Evolutionary conservation across 2,888 invertebrate genomes (phyloP).

Genomic region (Chaitophorus viminalis): DNA sequence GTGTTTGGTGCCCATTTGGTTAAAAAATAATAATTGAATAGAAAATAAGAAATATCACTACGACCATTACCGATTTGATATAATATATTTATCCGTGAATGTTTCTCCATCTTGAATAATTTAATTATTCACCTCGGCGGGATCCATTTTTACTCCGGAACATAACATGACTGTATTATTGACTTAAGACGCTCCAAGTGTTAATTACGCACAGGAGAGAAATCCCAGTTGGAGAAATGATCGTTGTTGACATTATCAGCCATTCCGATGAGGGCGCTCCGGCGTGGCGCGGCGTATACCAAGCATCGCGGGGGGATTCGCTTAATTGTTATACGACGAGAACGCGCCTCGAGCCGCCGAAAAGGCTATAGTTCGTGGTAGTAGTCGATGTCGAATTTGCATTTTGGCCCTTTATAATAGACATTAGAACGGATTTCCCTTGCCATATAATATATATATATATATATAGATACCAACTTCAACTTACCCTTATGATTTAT

Average conservation of each 20-base stretch:
- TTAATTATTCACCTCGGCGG: not conserved
- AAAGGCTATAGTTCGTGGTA: slow-evolving; percentile 4
- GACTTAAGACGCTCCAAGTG: slow-evolving; percentile 43
- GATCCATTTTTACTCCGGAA: not conserved
- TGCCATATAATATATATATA: not conserved
- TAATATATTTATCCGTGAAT: not conserved
- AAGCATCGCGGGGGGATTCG: slow-evolving; percentile 43
- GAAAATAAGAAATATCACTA: too few species aligned
- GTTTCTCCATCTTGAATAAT: not conserved
- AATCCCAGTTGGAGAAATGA: slow-evolving; percentile 32
- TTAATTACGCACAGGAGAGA: slow-evolving; percentile 53
- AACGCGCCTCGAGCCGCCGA: not conserved
- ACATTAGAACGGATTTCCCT: slow-evolving; percentile 59
- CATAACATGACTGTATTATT: slow-evolving; percentile 1
- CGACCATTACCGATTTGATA: too few species aligned
- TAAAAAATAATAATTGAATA: too few species aligned
- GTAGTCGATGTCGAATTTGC: slow-evolving; percentile 57
- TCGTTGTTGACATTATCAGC: slow-evolving; percentile 56
- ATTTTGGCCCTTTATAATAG: slow-evolving; percentile 60
- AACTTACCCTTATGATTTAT: slow-evolving; percentile 47
- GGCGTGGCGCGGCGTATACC: not conserved
- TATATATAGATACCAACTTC: slow-evolving; percentile 2
- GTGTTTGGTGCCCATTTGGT: too few species aligned
- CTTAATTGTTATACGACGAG: slow-evolving; percentile 60
- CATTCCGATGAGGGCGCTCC: not conserved